A percentile compares a stretch with the other conserved stretches of the same genome.
Evolutionary conservation across 2,113 vertebrate genomes (phyloP).

Genomic region (Mustela nigripes): DNA sequence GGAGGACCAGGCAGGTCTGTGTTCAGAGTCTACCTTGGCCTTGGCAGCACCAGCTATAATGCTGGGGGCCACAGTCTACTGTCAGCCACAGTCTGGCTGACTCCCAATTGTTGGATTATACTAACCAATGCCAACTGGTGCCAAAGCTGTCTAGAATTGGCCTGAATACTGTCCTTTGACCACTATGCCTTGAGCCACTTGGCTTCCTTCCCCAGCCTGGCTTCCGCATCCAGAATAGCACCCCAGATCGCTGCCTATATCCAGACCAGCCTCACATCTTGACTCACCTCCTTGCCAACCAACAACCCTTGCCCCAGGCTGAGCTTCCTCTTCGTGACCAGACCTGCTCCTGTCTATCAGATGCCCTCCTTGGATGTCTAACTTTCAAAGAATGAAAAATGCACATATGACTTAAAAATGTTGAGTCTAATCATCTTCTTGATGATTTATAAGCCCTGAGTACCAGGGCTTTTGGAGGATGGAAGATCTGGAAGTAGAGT

Average conservation of each 20-base stretch:
- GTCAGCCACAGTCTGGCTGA: neutral
- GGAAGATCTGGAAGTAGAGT: neutral
- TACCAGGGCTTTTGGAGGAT: neutral
- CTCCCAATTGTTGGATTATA: neutral
- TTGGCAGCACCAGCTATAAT: neutral
- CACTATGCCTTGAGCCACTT: neutral
- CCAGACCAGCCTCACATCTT: neutral
- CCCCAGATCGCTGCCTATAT: neutral
- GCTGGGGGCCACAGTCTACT: neutral
- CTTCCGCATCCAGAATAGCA: neutral
- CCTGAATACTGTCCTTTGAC: neutral
- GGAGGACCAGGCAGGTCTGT: neutral
- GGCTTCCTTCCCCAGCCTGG: neutral
- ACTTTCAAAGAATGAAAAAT: slow-evolving; percentile 27
- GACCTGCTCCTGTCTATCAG: neutral
- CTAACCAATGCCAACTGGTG: neutral
- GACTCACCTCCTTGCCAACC: neutral
- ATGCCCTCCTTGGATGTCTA: neutral
- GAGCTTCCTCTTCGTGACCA: neutral
- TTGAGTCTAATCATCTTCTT: neutral
- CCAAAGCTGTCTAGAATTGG: neutral
- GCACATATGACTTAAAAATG: neutral
- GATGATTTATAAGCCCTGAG: neutral
- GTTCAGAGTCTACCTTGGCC: neutral
- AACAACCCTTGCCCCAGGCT: neutral